Evolutionary conservation across 2,888 invertebrate species (phyloP), one percentile per base, ranked within the genome.

Genomic region (Plagodis pulveraria): DNA sequence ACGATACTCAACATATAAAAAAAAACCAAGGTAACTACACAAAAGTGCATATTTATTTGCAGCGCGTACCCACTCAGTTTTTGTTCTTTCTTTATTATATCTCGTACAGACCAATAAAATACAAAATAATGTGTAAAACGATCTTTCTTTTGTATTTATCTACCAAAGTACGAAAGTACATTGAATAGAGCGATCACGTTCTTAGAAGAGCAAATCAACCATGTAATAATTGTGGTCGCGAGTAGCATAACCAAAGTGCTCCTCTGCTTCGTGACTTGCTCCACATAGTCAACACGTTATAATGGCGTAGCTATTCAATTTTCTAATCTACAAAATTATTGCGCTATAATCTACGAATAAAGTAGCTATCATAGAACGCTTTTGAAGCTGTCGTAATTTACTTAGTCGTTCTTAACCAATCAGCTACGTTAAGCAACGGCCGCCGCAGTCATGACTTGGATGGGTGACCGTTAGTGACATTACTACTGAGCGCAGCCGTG

Each of bases 191-290:
- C 65, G 73, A 71, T 75, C 76, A 76, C 73, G 68, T 70, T 69
- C 59, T 69, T 67, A 62, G 70, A 73, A 67, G 67, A 69, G 67
- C 73, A 76, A 76, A 75, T 72, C 74, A 74, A 70, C 69, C 66
- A 58, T 66, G 67, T 63, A 72, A 72, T 70, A 66, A 69, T 65
- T 70, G 70, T 70, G 66, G 70, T 73, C 63, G 70, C 65, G 63
- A 56, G 59, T 70, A 69, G 70, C 69, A 68, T 69, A 71, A 73
- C 71, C 71, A 73, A 74, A 76, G 73, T 71, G 71, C 69, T 61
- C 54, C 64, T 58, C 61, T 63, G 59, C 65, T 63, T 68, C 72
- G 66, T 67, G 69, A 70, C 63, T 59, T 50, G 52, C 41, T 60
- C 51, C 48, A 44, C 61, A 22, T 22, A 49, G 33, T 57, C 54